Conservation (phyloP, 2,888 invertebrate genomes). For the Teinopalpus imperialis region DNA sequence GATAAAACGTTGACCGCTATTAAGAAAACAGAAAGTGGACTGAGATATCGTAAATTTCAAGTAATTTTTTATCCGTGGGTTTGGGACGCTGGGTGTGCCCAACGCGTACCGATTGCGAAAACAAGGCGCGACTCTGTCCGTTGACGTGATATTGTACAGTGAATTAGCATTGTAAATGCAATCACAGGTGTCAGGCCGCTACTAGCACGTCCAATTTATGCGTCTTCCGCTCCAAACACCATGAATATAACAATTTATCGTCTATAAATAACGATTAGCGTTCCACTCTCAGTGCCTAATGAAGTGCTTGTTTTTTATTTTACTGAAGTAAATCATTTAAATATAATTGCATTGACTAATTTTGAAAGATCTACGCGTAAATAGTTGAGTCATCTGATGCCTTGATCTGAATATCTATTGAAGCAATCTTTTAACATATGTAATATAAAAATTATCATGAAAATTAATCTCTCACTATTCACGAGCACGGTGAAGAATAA, state of each 20-base stretch:
- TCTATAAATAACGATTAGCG: slow-evolving; percentile 70
- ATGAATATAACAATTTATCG: slow-evolving; percentile 73
- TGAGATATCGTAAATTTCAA: slow-evolving; percentile 10
- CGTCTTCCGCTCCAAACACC: slow-evolving; percentile 68
- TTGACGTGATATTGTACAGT: slow-evolving; percentile 63
- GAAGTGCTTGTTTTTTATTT: slow-evolving; percentile 46
- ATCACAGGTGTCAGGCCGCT: slow-evolving; percentile 78
- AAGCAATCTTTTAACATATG: too few species aligned
- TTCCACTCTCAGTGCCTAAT: slow-evolving; percentile 52
- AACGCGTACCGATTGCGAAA: slow-evolving; percentile 32
- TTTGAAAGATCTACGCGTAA: too few species aligned
- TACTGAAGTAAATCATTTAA: not conserved
- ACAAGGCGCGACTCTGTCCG: slow-evolving; percentile 28
- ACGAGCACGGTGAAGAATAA: too few species aligned
- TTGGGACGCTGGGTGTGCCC: slow-evolving; percentile 10
- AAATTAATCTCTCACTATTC: too few species aligned
- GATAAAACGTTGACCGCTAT: not conserved
- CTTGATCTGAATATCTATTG: too few species aligned
- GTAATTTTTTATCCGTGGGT: slow-evolving; percentile 1
- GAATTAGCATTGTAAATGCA: slow-evolving; percentile 82
- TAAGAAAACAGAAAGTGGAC: slow-evolving; percentile 8
- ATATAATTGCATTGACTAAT: not conserved
- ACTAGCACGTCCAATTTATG: slow-evolving; percentile 76
- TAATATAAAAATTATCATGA: too few species aligned
- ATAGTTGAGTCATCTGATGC: too few species aligned